Evolutionary conservation across 2,797 vertebrate species (phyloP).

Genomic region (Peromyscus attwateri): DNA sequence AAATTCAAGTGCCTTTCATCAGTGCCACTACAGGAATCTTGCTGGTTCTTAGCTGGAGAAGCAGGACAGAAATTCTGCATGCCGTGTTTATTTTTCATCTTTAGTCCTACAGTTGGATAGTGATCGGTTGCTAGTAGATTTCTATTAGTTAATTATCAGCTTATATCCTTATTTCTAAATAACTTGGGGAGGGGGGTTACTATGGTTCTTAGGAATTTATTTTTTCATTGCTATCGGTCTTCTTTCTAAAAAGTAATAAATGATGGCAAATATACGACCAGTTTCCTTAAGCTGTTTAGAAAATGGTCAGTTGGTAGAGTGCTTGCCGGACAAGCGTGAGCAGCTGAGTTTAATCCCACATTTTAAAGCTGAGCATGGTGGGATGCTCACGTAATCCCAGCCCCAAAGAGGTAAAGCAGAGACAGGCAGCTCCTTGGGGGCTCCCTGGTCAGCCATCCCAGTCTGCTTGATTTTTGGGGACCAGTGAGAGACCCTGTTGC

Average conservation of each 20-base stretch:
- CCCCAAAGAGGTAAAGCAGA: not conserved
- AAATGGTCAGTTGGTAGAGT: not conserved
- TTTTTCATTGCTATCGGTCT: not conserved
- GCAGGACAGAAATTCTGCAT: slow-evolving; percentile 8
- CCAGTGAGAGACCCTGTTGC: not conserved
- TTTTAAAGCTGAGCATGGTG: not conserved
- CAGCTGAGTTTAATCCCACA: not conserved
- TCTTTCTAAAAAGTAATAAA: slow-evolving; percentile 41
- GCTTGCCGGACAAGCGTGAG: not conserved
- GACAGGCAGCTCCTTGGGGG: not conserved
- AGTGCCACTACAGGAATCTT: not conserved
- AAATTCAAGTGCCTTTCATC: slow-evolving; percentile 61
- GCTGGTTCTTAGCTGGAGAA: slow-evolving; percentile 19
- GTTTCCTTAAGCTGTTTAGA: slow-evolving; percentile 21
- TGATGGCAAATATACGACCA: not conserved
- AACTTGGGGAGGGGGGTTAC: not conserved
- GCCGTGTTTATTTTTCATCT: slow-evolving; percentile 10
- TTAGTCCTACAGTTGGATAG: slow-evolving; percentile 20
- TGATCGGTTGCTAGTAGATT: not conserved
- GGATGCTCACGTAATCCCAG: not conserved
- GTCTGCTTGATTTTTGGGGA: not conserved
- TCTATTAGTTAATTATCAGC: slow-evolving; percentile 40
- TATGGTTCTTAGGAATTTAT: not conserved
- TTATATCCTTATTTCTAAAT: slow-evolving; percentile 40
- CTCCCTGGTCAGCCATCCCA: not conserved